Percentiles rank a stretch among this genome's conserved stretches.
Evolutionary conservation across 2,888 invertebrate genomes (phyloP).

Genomic region (Torymus auratus): DNA sequence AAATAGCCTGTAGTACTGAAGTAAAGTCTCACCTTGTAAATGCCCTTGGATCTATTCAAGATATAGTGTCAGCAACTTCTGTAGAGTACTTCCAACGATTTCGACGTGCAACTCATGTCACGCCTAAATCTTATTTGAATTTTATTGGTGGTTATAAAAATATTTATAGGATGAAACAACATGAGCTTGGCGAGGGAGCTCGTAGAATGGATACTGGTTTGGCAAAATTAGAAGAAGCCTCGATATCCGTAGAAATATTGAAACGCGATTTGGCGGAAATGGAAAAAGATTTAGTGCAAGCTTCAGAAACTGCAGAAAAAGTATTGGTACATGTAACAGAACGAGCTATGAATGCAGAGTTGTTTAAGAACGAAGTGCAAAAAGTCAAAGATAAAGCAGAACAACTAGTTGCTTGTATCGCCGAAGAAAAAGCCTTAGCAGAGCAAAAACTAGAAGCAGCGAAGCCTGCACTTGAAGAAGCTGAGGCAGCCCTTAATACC

Average conservation of each 20-base stretch:
- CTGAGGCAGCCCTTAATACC: conserved; percentile 95
- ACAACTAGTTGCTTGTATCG: conserved; percentile 89
- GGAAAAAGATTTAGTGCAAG: conserved; percentile 95
- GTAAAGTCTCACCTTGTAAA: conserved; percentile 92
- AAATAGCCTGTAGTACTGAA: conserved; percentile 89
- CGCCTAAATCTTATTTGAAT: conserved; percentile 97
- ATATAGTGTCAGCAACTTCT: conserved; percentile 91
- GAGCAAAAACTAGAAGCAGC: conserved; percentile 96
- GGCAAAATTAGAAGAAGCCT: conserved; percentile 96
- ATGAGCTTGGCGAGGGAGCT: conserved; percentile 93
- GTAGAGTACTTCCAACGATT: conserved; percentile 93
- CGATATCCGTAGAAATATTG: conserved; percentile 92
- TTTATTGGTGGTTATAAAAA: conserved; percentile 97
- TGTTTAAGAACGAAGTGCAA: conserved; percentile 96
- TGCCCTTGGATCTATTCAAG: conserved; percentile 95
- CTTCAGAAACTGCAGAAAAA: conserved; percentile 93
- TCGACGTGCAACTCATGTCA: conserved; percentile 95
- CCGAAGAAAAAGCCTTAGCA: conserved; percentile 92
- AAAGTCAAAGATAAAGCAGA: conserved; percentile 98
- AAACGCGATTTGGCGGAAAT: conserved; percentile 95
- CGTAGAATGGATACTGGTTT: conserved; percentile 96
- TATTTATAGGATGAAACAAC: conserved; percentile 92
- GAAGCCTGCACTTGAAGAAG: conserved; percentile 96
- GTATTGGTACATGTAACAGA: conserved; percentile 94
- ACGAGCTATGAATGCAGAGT: conserved; percentile 95